phyloP scores from a whole-genome alignment of 2,113 vertebrate species.

The Hippocampus barbouri region DNA sequence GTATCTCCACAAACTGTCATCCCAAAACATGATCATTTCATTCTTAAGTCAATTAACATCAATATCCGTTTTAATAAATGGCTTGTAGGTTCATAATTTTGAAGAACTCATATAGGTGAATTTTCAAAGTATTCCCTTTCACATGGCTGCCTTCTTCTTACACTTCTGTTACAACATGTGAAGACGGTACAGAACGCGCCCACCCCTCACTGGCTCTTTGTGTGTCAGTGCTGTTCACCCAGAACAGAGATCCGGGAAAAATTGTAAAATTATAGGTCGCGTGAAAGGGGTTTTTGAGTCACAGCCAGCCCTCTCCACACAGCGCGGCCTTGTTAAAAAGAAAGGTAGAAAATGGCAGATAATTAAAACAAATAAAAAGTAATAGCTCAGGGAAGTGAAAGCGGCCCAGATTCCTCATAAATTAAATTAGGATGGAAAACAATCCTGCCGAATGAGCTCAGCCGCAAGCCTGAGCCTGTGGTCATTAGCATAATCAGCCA shows the following conservation, averaged over 20 bases:
- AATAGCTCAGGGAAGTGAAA: constrained; percentile 51
- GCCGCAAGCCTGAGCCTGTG: constrained; percentile 7
- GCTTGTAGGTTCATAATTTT: too few relatives aligned
- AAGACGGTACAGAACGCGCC: not conserved
- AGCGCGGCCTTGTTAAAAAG: constrained; percentile 56
- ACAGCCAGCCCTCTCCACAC: constrained; percentile 15
- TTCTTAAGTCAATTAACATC: too few relatives aligned
- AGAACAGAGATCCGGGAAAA: not conserved
- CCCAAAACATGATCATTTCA: too few relatives aligned
- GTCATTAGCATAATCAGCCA: constrained; percentile 24
- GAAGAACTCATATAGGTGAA: too few relatives aligned
- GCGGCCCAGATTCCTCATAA: constrained; percentile 36
- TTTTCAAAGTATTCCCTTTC: not conserved
- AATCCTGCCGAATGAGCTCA: constrained; percentile 14
- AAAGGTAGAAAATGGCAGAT: constrained; percentile 61
- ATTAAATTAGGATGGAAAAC: constrained; percentile 31
- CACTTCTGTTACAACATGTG: not conserved
- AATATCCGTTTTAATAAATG: too few relatives aligned
- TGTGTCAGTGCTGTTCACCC: not conserved
- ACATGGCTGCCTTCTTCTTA: not conserved
- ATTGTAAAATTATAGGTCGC: not conserved
- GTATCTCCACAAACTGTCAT: too few relatives aligned
- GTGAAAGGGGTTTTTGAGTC: constrained; percentile 6
- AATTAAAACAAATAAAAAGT: constrained; percentile 57
- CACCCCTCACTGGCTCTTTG: not conserved